Evolutionary conservation across 2,888 invertebrate genomes (phyloP).

Genomic region (Hemicrepidius hirtus): DNA sequence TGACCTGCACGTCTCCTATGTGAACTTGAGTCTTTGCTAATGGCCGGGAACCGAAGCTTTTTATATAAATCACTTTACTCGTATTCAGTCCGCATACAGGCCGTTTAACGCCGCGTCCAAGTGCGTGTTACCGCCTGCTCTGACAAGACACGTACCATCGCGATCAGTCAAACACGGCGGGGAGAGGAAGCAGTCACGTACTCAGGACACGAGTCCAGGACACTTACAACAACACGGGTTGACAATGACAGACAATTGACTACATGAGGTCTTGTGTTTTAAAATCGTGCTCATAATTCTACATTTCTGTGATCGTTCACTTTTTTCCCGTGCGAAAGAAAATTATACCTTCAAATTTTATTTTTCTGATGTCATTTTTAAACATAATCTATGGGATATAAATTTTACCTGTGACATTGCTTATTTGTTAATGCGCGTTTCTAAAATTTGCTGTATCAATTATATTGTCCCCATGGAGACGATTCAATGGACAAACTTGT

Average conservation of each 20-base stretch:
- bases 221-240: constrained; percentile 57
- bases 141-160: constrained; percentile 58
- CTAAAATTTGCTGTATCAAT: constrained; percentile 28
- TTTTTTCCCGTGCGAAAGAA: constrained; percentile 32
- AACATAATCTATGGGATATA: constrained; percentile 19
- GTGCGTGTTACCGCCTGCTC: constrained; percentile 53
- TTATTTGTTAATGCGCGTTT: constrained; percentile 25
- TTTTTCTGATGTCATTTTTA: constrained; percentile 23
- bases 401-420: constrained; percentile 10
- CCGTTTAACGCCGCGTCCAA: constrained; percentile 52
- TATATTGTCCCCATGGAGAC: constrained; percentile 1
- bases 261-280: constrained; percentile 58
- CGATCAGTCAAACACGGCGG: constrained; percentile 57
- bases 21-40: constrained; percentile 56
- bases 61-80: constrained; percentile 54
- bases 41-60: constrained; percentile 50
- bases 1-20: constrained; percentile 59
- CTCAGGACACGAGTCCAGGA: constrained; percentile 54
- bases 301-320: constrained; percentile 26
- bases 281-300: constrained; percentile 50
- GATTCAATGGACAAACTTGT: neutral
- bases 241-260: constrained; percentile 61
- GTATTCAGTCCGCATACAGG: constrained; percentile 53
- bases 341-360: constrained; percentile 20
- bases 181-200: constrained; percentile 52